phyloP scores from a whole-genome alignment of 2,888 invertebrate genomes.

The Ferrisia virgata region DNA sequence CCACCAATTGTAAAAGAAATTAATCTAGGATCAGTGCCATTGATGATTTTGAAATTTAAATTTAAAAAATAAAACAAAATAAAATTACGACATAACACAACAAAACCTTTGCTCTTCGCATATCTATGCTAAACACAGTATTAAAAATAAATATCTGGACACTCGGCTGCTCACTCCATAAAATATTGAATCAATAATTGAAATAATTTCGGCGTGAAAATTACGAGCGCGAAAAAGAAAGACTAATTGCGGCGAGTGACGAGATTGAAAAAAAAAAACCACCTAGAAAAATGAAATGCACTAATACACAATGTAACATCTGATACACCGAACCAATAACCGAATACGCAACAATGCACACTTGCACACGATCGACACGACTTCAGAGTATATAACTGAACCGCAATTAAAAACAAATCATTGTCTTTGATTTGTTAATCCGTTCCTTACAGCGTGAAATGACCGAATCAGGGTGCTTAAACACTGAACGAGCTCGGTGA shows the following conservation, averaged over 20 bases:
- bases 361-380: neutral
- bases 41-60: too few relatives aligned
- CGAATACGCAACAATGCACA: neutral
- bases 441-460: neutral
- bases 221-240: neutral
- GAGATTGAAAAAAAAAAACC: neutral
- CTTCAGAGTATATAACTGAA: neutral
- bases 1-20: too few relatives aligned
- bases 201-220: too few relatives aligned
- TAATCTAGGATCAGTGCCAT: too few relatives aligned
- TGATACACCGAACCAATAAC: neutral
- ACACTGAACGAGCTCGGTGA: neutral
- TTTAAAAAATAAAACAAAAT: too few relatives aligned
- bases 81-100: too few relatives aligned
- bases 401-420: slow-evolving; percentile 29
- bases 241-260: neutral
- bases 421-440: slow-evolving; percentile 24
- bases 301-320: neutral
- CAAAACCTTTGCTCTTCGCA: too few relatives aligned
- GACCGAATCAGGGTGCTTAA: neutral
- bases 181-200: too few relatives aligned
- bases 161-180: too few relatives aligned
- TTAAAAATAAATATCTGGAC: too few relatives aligned
- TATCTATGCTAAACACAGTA: too few relatives aligned
- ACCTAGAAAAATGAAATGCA: neutral